Evolutionary conservation across 2,888 invertebrate species (phyloP).

Genomic region (Diaprepes abbreviatus): DNA sequence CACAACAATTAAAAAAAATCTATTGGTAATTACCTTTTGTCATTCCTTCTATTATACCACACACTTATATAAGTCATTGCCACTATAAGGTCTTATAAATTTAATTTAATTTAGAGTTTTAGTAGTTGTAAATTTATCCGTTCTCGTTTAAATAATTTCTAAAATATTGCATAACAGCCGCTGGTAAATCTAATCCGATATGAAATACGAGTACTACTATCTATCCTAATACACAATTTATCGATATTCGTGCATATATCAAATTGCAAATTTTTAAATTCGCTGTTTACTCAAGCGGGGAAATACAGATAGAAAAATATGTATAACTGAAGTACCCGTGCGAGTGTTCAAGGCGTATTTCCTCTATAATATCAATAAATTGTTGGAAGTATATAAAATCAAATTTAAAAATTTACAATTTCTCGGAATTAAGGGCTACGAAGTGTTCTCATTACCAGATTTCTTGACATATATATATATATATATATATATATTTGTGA

Average conservation of each 20-base stretch:
- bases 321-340: background rate
- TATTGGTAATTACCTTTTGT: no score
- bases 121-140: no score
- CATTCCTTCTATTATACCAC: no score
- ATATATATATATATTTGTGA: no score
- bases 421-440: no score
- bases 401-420: background rate
- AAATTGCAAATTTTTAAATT: background rate
- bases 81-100: no score
- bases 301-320: conserved; percentile 3
- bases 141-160: background rate
- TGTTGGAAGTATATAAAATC: no score
- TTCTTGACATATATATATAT: no score
- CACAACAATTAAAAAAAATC: no score
- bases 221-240: background rate
- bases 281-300: conserved; percentile 1
- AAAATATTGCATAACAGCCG: background rate
- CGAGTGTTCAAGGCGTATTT: background rate
- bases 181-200: background rate
- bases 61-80: no score
- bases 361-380: background rate
- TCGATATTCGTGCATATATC: background rate
- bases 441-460: no score
- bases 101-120: no score
- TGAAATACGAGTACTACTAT: background rate